Conservation (phyloP, 2,888 invertebrate species). For the Tachystola acroxantha region DNA sequence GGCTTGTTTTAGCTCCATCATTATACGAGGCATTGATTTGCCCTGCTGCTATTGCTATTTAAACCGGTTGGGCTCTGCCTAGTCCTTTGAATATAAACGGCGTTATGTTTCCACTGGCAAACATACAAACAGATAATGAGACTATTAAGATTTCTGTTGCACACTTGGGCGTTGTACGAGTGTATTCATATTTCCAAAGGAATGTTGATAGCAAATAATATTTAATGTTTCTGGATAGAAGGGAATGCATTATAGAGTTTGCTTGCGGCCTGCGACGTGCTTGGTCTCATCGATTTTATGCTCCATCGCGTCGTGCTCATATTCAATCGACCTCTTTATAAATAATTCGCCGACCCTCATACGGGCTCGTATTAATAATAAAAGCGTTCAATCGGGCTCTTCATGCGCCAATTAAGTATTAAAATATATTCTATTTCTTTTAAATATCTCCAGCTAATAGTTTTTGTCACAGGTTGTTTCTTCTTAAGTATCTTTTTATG, state of each 20-base stretch:
- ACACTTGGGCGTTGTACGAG: neutral
- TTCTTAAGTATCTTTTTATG: slow-evolving; percentile 1
- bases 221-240: slow-evolving; percentile 11
- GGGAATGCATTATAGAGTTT: slow-evolving; percentile 21
- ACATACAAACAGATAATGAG: slow-evolving; percentile 28
- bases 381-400: slow-evolving; percentile 51
- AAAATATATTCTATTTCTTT: slow-evolving; percentile 33
- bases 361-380: slow-evolving; percentile 57
- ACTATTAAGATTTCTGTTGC: slow-evolving; percentile 21
- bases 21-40: slow-evolving; percentile 53
- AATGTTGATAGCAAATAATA: slow-evolving; percentile 8
- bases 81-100: slow-evolving; percentile 41
- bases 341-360: slow-evolving; percentile 56
- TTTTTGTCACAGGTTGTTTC: slow-evolving; percentile 13
- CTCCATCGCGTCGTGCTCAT: slow-evolving; percentile 43
- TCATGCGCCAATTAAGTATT: slow-evolving; percentile 37
- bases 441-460: slow-evolving; percentile 16
- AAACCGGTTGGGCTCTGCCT: slow-evolving; percentile 50
- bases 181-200: neutral
- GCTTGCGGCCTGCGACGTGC: too few relatives aligned
- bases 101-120: slow-evolving; percentile 43
- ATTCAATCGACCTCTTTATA: slow-evolving; percentile 54
- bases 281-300: slow-evolving; percentile 34
- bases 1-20: slow-evolving; percentile 42
- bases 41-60: slow-evolving; percentile 44